Evolutionary conservation across 2,888 invertebrate genomes (phyloP).

Genomic region (Parasteatoda lunata): DNA sequence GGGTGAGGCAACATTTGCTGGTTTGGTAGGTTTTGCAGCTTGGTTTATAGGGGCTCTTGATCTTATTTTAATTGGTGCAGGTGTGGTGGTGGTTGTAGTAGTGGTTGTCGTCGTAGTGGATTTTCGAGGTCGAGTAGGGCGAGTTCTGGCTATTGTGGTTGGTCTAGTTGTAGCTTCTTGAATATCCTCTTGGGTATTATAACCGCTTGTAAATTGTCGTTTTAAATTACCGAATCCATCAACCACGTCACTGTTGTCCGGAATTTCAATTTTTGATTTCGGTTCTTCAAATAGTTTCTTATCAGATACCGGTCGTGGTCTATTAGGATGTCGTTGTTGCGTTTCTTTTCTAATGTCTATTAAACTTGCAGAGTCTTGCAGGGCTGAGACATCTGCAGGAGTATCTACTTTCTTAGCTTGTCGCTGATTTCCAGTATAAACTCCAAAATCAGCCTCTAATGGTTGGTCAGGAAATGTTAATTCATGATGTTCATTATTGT

Average conservation of each 20-base stretch:
- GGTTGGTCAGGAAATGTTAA: slow-evolving; percentile 56
- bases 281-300: slow-evolving; percentile 15
- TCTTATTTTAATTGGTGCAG: slow-evolving; percentile 58
- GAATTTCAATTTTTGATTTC: not conserved
- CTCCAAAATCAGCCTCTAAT: slow-evolving; percentile 44
- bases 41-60: slow-evolving; percentile 46
- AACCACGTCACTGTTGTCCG: slow-evolving; percentile 1
- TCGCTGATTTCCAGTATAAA: slow-evolving; percentile 42
- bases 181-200: slow-evolving; percentile 33
- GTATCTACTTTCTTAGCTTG: slow-evolving; percentile 53
- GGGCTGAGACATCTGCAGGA: slow-evolving; percentile 22
- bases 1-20: slow-evolving; percentile 12
- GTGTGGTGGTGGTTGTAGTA: slow-evolving; percentile 62
- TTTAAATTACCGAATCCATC: slow-evolving; percentile 59
- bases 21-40: slow-evolving; percentile 50
- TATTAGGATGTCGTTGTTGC: slow-evolving; percentile 41
- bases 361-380: slow-evolving; percentile 21
- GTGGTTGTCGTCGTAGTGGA: slow-evolving; percentile 58
- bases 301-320: not conserved
- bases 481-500: slow-evolving; percentile 7
- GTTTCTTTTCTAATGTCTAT: slow-evolving; percentile 44
- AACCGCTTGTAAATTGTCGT: slow-evolving; percentile 42
- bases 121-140: slow-evolving; percentile 63
- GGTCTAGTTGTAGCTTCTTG: slow-evolving; percentile 52
- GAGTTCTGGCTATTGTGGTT: slow-evolving; percentile 44